phyloP scores from a whole-genome alignment of 2,888 invertebrate genomes.

The Pogonocherus hispidulus region DNA sequence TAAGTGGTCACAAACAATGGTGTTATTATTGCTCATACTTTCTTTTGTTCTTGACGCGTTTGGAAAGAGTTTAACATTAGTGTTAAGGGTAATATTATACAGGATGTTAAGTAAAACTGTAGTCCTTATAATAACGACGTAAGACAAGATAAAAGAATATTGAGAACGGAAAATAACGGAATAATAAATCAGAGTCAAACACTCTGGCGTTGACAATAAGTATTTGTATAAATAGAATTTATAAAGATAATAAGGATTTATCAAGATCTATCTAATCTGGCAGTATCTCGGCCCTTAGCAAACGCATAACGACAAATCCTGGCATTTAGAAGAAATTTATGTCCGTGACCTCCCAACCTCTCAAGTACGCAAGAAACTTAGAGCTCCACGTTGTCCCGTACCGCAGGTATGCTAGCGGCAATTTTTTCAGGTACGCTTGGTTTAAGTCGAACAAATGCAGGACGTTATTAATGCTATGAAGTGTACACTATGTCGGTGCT shows the following conservation, averaged over 20 bases:
- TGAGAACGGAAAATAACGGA: too few relatives aligned
- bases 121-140: too few relatives aligned
- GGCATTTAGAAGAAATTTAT: constrained; percentile 54
- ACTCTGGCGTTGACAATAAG: constrained; percentile 40
- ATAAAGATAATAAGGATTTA: constrained; percentile 49
- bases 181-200: too few relatives aligned
- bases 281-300: constrained; percentile 43
- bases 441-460: constrained; percentile 47
- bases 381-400: constrained; percentile 49
- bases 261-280: constrained; percentile 45
- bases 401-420: constrained; percentile 36
- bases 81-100: too few relatives aligned
- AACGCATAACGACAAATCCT: constrained; percentile 46
- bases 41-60: too few relatives aligned
- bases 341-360: constrained; percentile 47
- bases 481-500: constrained; percentile 33
- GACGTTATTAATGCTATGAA: constrained; percentile 45
- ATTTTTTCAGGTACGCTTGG: constrained; percentile 49
- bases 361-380: constrained; percentile 46
- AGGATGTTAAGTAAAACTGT: too few relatives aligned
- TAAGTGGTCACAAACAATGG: too few relatives aligned
- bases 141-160: too few relatives aligned
- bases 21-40: too few relatives aligned
- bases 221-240: too few relatives aligned
- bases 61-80: too few relatives aligned